Evolutionary conservation across 2,888 invertebrate genomes (phyloP).

Genomic region (Watsonalla cultraria): DNA sequence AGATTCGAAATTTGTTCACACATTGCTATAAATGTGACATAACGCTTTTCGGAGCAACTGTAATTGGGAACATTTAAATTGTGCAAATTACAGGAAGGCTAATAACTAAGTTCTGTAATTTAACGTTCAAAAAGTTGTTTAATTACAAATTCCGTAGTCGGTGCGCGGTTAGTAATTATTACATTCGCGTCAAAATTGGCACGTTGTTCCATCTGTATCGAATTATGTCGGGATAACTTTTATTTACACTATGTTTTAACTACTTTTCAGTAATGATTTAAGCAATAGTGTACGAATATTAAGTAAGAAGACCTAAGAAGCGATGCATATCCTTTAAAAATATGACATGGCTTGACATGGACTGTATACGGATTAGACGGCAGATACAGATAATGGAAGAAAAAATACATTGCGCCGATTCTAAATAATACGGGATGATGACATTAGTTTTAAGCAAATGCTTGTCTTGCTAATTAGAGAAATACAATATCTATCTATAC

Average conservation of each 20-base stretch:
- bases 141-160: slow-evolving; percentile 15
- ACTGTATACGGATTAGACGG: no score
- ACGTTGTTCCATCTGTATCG: neutral
- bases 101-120: slow-evolving; percentile 13
- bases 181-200: neutral
- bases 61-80: slow-evolving; percentile 12
- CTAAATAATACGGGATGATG: no score
- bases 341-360: no score
- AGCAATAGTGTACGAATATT: no score
- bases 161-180: slow-evolving; percentile 1
- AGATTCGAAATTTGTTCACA: neutral
- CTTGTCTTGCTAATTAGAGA: no score
- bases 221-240: neutral
- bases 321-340: no score
- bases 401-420: no score
- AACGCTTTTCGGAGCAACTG: slow-evolving; percentile 6
- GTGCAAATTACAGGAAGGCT: slow-evolving; percentile 13
- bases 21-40: slow-evolving; percentile 1
- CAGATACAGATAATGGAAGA: no score
- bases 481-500: no score
- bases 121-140: slow-evolving; percentile 17
- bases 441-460: no score
- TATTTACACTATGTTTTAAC: neutral
- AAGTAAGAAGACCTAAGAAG: no score
- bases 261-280: neutral